Evolutionary conservation across 2,888 invertebrate genomes (phyloP).

Genomic region (Cheilosia urbana): DNA sequence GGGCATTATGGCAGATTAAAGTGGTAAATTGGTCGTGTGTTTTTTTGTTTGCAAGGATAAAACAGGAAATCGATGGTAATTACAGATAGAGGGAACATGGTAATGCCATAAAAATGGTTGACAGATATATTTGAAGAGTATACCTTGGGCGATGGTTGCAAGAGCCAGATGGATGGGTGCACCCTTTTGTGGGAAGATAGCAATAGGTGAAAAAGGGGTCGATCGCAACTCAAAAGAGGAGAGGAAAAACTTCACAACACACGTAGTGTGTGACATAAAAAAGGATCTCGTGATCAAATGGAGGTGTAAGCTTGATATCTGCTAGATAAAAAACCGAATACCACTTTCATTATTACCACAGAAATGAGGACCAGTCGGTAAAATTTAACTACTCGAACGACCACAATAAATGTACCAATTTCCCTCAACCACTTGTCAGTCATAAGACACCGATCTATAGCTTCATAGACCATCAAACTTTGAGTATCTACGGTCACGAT

Average conservation of each 20-base stretch:
- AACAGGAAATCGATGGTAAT: constrained; percentile 64
- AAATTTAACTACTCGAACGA: too few species aligned
- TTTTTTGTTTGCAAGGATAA: constrained; percentile 23
- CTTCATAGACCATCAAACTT: too few species aligned
- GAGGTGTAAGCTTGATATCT: too few species aligned
- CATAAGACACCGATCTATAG: too few species aligned
- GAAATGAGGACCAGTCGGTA: neutral
- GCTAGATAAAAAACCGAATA: too few species aligned
- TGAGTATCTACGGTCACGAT: too few species aligned
- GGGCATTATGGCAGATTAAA: constrained; percentile 62
- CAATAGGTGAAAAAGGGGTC: neutral
- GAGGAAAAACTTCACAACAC: too few species aligned
- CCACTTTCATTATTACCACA: neutral
- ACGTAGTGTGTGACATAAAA: too few species aligned
- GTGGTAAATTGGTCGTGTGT: constrained; percentile 42
- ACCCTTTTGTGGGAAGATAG: neutral
- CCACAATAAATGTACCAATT: too few species aligned
- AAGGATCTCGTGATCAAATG: too few species aligned
- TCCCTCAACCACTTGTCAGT: too few species aligned
- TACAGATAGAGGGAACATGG: constrained; percentile 22
- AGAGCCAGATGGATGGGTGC: constrained; percentile 17
- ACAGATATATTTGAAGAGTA: constrained; percentile 31
- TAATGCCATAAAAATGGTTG: constrained; percentile 43
- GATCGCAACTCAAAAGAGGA: neutral
- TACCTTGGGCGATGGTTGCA: neutral